Conservation (phyloP, 2,113 vertebrate genomes). For the Chlamydotis undulata region DNA sequence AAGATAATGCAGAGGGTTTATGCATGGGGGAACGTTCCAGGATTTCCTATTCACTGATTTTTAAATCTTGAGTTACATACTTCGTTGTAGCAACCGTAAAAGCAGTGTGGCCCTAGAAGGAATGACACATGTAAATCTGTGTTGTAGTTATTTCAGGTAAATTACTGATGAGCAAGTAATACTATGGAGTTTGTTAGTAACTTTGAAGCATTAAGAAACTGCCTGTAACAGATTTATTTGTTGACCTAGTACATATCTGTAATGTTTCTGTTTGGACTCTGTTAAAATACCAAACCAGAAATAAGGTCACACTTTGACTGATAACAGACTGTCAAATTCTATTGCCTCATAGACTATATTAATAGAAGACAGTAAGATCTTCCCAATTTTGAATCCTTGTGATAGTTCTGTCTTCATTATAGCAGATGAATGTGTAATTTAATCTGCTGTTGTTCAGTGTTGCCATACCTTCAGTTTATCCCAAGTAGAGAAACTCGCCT, state of each 20-base stretch:
- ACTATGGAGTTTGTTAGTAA: neutral
- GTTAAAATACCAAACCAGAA: neutral
- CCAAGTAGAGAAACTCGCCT: neutral
- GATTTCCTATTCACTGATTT: neutral
- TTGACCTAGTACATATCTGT: fast-evolving
- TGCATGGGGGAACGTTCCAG: neutral
- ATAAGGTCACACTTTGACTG: neutral
- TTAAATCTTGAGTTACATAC: neutral
- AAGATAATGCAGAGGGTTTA: neutral
- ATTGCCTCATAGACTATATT: neutral
- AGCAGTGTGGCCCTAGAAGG: neutral
- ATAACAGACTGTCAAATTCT: neutral
- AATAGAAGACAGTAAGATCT: neutral
- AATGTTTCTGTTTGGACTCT: neutral
- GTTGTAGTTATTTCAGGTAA: neutral
- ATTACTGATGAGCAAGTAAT: neutral
- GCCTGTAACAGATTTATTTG: neutral
- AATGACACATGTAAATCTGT: neutral
- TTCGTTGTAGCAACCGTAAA: neutral
- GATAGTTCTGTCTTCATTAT: neutral
- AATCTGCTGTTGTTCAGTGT: neutral
- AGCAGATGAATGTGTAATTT: neutral
- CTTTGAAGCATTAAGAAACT: neutral
- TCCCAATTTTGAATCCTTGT: neutral
- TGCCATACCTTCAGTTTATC: neutral